phyloP scores from a whole-genome alignment of 1,140 invertebrate genomes.

The Chlorops oryzae region DNA sequence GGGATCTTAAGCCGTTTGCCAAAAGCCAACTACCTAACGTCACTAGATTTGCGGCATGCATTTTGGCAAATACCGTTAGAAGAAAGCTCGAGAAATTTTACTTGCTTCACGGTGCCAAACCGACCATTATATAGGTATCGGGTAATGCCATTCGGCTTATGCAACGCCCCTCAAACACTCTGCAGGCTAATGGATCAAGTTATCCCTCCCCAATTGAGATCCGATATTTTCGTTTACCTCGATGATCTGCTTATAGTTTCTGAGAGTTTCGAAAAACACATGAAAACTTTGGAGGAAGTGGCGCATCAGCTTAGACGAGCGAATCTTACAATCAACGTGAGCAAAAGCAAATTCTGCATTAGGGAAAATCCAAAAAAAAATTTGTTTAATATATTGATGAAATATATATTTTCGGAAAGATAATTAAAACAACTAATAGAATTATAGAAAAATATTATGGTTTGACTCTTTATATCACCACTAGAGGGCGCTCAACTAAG shows the following conservation, averaged over 20 bases:
- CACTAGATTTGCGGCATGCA: slow-evolving; percentile 34
- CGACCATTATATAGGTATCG: no score
- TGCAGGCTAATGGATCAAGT: slow-evolving; percentile 16
- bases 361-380: slow-evolving; percentile 15
- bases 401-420: no score
- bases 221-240: slow-evolving; percentile 13
- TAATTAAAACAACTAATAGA: no score
- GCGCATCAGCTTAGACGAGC: slow-evolving; percentile 28
- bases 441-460: no score
- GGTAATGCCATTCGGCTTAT: slow-evolving; percentile 33
- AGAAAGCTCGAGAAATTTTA: slow-evolving; percentile 17
- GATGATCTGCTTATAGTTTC: slow-evolving; percentile 13
- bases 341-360: slow-evolving; percentile 47
- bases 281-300: neutral
- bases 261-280: slow-evolving; percentile 8
- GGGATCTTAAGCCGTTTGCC: slow-evolving; percentile 18
- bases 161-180: slow-evolving; percentile 7
- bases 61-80: slow-evolving; percentile 40
- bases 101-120: no score
- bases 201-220: slow-evolving; percentile 40
- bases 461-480: slow-evolving; percentile 2
- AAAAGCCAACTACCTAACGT: slow-evolving; percentile 12
- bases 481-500: slow-evolving; percentile 4
- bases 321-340: slow-evolving; percentile 48
- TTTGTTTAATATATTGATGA: slow-evolving; percentile 17